These are phyloP conservation scores for Ctenopoma kingsleyae DNA, from an alignment of 2,797 vertebrate genomes.

Conservation along the genomic window DNA sequence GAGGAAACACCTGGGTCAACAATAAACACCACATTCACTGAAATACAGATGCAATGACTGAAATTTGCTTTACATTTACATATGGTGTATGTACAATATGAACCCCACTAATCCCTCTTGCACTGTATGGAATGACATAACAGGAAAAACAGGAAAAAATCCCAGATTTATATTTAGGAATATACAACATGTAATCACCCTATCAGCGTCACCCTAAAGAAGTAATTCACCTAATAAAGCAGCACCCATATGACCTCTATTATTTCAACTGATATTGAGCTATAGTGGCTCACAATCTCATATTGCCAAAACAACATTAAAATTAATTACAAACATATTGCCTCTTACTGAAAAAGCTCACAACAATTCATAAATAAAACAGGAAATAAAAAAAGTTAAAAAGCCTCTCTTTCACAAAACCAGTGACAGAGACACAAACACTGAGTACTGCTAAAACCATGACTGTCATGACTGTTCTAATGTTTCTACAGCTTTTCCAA, in stretches of 20 bases:
- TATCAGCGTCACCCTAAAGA: not conserved
- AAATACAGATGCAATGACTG: not conserved
- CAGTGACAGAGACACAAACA: not conserved
- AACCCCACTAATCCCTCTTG: not conserved
- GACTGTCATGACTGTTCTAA: not conserved
- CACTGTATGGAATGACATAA: too few relatives aligned
- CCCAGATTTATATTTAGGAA: not conserved
- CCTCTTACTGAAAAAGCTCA: too few relatives aligned
- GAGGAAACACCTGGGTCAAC: not conserved
- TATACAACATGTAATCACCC: not conserved
- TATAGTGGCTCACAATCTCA: not conserved
- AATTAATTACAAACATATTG: not conserved
- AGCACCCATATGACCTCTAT: not conserved
- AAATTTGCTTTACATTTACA: not conserved
- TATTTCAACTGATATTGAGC: not conserved
- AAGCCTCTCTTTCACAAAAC: not conserved
- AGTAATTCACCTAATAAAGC: conserved; percentile 1
- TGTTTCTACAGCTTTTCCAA: not conserved
- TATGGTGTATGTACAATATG: not conserved
- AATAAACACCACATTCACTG: not conserved
- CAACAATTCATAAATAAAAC: too few relatives aligned
- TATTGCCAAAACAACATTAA: not conserved
- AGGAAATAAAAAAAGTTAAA: not conserved
- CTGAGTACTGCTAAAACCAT: not conserved
- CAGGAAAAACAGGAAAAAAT: too few relatives aligned